These are phyloP conservation scores for Melipona bicolor DNA, from an alignment of 2,888 invertebrate species.

Conservation along the genomic window DNA sequence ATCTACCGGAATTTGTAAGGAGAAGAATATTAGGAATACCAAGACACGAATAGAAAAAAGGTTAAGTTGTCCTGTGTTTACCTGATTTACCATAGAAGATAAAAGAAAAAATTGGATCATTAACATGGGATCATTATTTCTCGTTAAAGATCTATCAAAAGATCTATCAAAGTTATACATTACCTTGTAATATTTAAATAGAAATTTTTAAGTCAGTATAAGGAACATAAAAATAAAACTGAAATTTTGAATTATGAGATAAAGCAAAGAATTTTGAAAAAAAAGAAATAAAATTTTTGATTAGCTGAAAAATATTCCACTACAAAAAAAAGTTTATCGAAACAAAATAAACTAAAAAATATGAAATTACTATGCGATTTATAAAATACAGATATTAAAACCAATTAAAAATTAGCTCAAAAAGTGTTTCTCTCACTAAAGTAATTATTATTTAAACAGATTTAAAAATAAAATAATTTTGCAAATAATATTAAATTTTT, in stretches of 20 bases:
- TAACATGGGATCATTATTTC: no score
- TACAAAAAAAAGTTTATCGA: not conserved
- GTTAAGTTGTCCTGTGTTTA: not conserved
- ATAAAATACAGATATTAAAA: no score
- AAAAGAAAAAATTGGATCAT: no score
- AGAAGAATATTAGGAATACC: not conserved
- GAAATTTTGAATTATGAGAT: not conserved
- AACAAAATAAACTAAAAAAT: not conserved
- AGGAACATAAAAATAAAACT: not conserved
- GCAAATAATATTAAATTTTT: not conserved
- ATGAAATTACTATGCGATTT: not conserved
- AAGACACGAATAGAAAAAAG: not conserved
- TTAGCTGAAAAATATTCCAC: not conserved
- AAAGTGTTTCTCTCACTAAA: not conserved
- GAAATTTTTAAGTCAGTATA: not conserved
- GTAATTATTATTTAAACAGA: not conserved
- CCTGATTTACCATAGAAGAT: no score
- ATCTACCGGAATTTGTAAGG: conserved; percentile 19
- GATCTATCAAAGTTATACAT: no score
- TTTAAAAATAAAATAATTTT: not conserved
- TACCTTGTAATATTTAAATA: not conserved
- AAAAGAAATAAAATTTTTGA: not conserved
- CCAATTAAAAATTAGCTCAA: not conserved
- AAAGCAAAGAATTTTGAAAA: not conserved
- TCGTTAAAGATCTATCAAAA: no score